These are phyloP conservation scores for Trachymyrmex septentrionalis DNA, from an alignment of 1,140 invertebrate genomes.

Conservation along the genomic window DNA sequence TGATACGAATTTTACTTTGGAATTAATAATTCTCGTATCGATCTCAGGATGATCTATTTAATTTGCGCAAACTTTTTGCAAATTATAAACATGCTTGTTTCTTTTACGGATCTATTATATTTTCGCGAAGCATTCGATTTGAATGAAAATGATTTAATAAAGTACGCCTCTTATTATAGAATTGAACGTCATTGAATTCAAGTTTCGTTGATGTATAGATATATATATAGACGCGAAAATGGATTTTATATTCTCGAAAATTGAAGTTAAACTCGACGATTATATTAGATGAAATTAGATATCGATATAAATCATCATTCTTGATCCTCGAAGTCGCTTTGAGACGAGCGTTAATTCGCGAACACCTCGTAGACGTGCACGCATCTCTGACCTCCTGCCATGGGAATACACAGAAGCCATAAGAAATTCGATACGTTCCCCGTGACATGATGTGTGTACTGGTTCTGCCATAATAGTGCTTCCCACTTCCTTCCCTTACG, in stretches of 20 bases:
- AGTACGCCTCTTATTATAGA: background rate
- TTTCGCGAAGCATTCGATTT: background rate
- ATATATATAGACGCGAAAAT: too few relatives aligned
- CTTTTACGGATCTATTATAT: background rate
- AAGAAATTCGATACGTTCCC: slow-evolving; percentile 86
- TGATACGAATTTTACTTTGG: background rate
- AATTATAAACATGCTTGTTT: background rate
- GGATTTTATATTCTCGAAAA: background rate
- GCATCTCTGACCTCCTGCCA: slow-evolving; percentile 73
- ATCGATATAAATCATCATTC: background rate
- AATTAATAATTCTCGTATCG: background rate
- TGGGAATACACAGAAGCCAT: slow-evolving; percentile 87
- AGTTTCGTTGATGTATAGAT: background rate
- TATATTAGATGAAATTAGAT: background rate
- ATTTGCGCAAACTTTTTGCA: background rate
- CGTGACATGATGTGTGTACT: slow-evolving; percentile 78
- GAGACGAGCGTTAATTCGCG: slow-evolving; percentile 8
- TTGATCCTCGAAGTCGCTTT: background rate
- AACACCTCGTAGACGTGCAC: slow-evolving; percentile 26
- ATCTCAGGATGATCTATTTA: background rate
- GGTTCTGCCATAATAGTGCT: slow-evolving; percentile 83
- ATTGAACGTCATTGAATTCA: background rate
- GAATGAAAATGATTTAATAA: background rate
- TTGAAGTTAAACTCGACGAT: background rate
- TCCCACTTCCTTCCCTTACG: slow-evolving; percentile 85